phyloP scores from a whole-genome alignment of 2,113 vertebrate species.

The Phodopus roborovskii region DNA sequence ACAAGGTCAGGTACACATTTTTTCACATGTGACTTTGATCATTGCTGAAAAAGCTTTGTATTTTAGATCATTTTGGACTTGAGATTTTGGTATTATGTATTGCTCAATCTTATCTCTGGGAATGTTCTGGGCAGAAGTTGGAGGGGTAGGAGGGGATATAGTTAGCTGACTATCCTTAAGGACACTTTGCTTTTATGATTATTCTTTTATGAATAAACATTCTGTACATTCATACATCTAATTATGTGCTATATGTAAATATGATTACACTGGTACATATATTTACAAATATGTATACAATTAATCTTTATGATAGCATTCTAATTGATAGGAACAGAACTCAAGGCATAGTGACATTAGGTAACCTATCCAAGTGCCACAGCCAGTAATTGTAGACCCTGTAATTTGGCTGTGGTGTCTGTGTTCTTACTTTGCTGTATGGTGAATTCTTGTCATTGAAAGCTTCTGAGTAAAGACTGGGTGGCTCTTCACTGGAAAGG shows the following conservation, averaged over 20 bases:
- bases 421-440: background rate
- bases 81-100: background rate
- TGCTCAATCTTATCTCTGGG: background rate
- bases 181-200: background rate
- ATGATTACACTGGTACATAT: background rate
- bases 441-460: too few species aligned
- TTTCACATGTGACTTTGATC: background rate
- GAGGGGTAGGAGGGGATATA: background rate
- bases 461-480: background rate
- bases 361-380: background rate
- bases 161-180: background rate
- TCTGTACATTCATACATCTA: background rate
- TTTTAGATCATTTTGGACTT: background rate
- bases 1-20: background rate
- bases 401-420: background rate
- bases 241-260: background rate
- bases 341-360: background rate
- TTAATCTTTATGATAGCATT: background rate
- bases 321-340: background rate
- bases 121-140: background rate
- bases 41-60: background rate
- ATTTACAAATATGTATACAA: background rate
- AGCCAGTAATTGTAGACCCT: background rate
- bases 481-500: background rate
- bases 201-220: constrained; percentile 2